Percentiles rank a stretch among this genome's conserved stretches.
Evolutionary conservation across 2,113 vertebrate species (phyloP).

Genomic region (Chamaea fasciata): DNA sequence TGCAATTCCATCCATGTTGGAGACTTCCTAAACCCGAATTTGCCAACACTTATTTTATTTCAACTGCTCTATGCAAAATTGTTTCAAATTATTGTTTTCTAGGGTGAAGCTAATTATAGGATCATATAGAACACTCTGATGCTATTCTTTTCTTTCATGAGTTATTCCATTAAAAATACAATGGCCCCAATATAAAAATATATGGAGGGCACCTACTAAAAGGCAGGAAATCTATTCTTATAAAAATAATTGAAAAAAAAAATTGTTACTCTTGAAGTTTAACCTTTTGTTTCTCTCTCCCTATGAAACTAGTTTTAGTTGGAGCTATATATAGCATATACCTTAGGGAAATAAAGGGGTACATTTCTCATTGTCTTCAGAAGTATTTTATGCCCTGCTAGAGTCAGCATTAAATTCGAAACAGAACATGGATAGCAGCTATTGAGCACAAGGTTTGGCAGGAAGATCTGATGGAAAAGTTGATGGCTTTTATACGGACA

Average conservation of each 20-base stretch:
- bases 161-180: background rate
- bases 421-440: constrained; percentile 18
- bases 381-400: constrained; percentile 61
- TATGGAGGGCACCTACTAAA: background rate
- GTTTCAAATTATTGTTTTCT: background rate
- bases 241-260: constrained; percentile 29
- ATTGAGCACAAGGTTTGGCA: background rate
- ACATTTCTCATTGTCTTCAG: constrained; percentile 65
- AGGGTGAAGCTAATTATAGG: background rate
- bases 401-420: constrained; percentile 59
- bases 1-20: background rate
- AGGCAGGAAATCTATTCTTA: constrained; percentile 31
- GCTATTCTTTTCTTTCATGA: background rate
- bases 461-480: background rate
- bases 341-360: constrained; percentile 65
- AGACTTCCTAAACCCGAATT: background rate
- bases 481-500: background rate
- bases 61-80: background rate
- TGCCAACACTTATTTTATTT: background rate
- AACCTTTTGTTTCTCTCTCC: constrained; percentile 46
- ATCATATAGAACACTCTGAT: background rate
- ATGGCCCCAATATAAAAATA: background rate
- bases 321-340: constrained; percentile 38
- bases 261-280: constrained; percentile 42
- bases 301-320: constrained; percentile 61